A percentile compares a stretch with the other conserved stretches of the same genome.
These are phyloP conservation scores for Pediacus dermestoides DNA, from an alignment of 2,888 invertebrate genomes.

Conservation along the genomic window DNA sequence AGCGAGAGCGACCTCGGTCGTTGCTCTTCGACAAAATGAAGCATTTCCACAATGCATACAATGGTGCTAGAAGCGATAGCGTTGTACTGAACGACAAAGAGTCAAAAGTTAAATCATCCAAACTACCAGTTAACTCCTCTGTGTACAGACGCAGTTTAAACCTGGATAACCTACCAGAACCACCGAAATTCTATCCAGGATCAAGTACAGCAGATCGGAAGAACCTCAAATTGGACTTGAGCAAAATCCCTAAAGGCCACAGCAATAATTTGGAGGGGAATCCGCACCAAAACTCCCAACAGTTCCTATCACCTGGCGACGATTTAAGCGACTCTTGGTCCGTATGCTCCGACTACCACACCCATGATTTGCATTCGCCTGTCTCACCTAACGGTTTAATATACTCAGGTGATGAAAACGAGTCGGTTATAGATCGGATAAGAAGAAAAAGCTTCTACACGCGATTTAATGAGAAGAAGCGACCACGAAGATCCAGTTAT, in stretches of 20 bases:
- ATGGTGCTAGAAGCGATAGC: constrained; percentile 51
- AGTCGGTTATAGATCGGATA: constrained; percentile 81
- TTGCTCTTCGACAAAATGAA: constrained; percentile 56
- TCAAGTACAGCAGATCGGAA: constrained; percentile 42
- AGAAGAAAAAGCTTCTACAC: constrained; percentile 85
- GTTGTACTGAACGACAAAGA: constrained; percentile 25
- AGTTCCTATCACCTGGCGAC: constrained; percentile 60
- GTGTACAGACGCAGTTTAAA: constrained; percentile 46
- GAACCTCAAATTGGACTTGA: constrained; percentile 63
- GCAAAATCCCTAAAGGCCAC: constrained; percentile 43
- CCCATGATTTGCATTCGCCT: constrained; percentile 33
- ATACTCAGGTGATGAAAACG: constrained; percentile 51
- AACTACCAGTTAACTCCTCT: constrained; percentile 42
- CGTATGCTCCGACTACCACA: constrained; percentile 56
- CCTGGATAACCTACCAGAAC: constrained; percentile 39
- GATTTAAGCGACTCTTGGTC: constrained; percentile 64
- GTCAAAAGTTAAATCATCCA: constrained; percentile 39
- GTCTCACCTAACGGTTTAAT: constrained; percentile 48
- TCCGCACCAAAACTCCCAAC: constrained; percentile 52
- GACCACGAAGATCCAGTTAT: constrained; percentile 59
- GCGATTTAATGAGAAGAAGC: constrained; percentile 81
- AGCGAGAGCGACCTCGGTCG: constrained; percentile 55
- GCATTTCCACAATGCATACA: constrained; percentile 50
- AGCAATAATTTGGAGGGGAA: constrained; percentile 8
- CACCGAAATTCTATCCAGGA: constrained; percentile 28